Evolutionary conservation across 2,113 vertebrate genomes (phyloP).

Genomic region (Arenaria interpres): DNA sequence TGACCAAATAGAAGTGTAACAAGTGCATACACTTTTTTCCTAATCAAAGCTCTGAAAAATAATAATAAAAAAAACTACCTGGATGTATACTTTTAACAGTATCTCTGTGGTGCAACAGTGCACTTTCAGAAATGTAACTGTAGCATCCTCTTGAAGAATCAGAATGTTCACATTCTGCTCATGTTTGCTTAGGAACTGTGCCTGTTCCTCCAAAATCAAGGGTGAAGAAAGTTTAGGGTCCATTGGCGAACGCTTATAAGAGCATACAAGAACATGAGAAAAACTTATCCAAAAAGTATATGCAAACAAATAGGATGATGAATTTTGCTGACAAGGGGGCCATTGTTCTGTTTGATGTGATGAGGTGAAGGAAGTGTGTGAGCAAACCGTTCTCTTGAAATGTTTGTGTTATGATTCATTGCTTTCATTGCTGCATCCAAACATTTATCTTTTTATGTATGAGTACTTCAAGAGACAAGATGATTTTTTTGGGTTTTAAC

Average conservation of each 20-base stretch:
- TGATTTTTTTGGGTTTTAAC: not conserved
- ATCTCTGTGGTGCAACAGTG: not conserved
- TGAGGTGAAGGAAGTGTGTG: not conserved
- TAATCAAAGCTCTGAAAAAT: not conserved
- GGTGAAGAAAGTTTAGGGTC: not conserved
- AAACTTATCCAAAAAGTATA: not conserved
- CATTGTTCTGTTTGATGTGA: not conserved
- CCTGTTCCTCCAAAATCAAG: not conserved
- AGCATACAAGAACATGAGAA: not conserved
- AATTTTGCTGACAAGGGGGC: not conserved
- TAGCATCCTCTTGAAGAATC: not conserved
- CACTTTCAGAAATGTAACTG: not conserved
- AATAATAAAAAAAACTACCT: not conserved
- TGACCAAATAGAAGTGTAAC: not conserved
- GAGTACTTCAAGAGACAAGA: not conserved
- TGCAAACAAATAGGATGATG: not conserved
- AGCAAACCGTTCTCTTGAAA: not conserved
- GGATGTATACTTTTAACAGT: not conserved
- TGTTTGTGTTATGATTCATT: accelerated
- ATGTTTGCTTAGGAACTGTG: not conserved
- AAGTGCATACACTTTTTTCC: not conserved
- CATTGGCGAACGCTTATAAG: not conserved
- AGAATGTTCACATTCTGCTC: not conserved
- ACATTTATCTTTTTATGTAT: not conserved
- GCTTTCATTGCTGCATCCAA: not conserved